Evolutionary conservation across 2,797 vertebrate genomes (phyloP).

Genomic region (Falco peregrinus): DNA sequence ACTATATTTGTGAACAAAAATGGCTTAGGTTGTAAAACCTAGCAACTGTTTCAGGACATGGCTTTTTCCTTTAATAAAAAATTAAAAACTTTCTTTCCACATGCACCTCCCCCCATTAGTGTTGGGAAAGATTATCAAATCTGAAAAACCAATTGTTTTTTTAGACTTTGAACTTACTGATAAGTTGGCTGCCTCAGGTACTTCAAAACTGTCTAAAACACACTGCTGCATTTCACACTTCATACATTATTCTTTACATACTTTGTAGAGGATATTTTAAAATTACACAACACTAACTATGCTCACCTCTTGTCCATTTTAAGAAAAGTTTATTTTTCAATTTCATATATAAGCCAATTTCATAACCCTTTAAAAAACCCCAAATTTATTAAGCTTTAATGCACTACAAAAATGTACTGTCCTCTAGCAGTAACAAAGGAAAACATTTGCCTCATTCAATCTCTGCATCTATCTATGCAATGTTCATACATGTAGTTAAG

Average conservation of each 20-base stretch:
- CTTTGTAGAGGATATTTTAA: background rate
- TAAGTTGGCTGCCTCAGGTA: background rate
- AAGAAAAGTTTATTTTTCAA: background rate
- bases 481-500: background rate
- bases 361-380: background rate
- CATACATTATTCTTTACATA: background rate
- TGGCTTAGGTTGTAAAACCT: background rate
- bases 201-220: background rate
- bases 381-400: background rate
- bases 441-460: background rate
- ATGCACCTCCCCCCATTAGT: background rate
- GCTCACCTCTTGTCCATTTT: background rate
- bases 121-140: background rate
- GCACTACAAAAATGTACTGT: background rate
- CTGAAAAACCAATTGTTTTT: background rate
- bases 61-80: background rate
- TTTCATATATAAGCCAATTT: background rate
- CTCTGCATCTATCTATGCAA: background rate
- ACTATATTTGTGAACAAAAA: background rate
- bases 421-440: background rate
- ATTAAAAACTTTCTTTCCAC: background rate
- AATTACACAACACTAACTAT: background rate
- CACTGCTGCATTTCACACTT: background rate
- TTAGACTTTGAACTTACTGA: slow-evolving; percentile 34
- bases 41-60: background rate